phyloP scores from a whole-genome alignment of 2,113 vertebrate species.

The Bothrops jararaca region DNA sequence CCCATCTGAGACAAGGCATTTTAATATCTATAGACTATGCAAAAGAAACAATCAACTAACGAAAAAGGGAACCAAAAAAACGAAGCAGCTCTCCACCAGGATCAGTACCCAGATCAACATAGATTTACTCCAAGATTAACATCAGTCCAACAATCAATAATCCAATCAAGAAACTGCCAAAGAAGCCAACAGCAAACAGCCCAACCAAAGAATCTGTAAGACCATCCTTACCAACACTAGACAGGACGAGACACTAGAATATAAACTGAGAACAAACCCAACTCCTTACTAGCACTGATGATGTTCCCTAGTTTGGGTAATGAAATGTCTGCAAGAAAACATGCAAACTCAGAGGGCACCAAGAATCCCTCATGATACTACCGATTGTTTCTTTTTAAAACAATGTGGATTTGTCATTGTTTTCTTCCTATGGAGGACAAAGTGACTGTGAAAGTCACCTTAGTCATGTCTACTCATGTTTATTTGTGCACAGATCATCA shows the following conservation, averaged over 20 bases:
- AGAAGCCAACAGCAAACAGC: neutral
- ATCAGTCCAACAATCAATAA: neutral
- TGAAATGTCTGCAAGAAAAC: neutral
- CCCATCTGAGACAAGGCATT: neutral
- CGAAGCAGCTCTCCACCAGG: too few relatives aligned
- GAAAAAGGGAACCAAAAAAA: too few relatives aligned
- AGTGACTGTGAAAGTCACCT: neutral
- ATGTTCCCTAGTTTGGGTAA: neutral
- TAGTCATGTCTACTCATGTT: neutral
- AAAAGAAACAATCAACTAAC: too few relatives aligned
- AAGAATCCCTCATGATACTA: neutral
- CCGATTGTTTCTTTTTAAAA: neutral
- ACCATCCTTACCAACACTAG: too few relatives aligned
- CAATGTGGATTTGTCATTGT: neutral
- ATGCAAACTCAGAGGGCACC: neutral
- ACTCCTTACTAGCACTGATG: neutral
- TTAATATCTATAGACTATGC: neutral
- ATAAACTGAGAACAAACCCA: neutral
- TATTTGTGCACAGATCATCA: neutral
- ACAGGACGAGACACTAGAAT: neutral
- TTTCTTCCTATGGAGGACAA: neutral
- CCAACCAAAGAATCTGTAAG: too few relatives aligned
- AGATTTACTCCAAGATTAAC: too few relatives aligned
- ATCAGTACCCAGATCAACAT: too few relatives aligned
- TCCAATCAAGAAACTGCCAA: neutral